A percentile compares a stretch with the other conserved stretches of the same genome.
phyloP scores from a whole-genome alignment of 2,888 invertebrate genomes.

The Argynnis bischoffii region DNA sequence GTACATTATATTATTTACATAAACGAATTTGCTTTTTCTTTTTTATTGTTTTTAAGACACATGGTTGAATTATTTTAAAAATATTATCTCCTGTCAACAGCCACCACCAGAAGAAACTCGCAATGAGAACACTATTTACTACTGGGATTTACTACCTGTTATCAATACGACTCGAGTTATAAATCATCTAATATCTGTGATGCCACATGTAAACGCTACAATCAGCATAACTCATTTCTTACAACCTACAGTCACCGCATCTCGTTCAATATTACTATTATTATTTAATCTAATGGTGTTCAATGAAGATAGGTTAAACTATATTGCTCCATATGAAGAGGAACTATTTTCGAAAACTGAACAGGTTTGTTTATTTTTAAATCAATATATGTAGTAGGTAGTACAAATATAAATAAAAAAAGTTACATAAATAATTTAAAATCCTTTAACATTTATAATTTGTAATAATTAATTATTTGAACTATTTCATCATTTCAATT shows the following conservation, averaged over 20 bases:
- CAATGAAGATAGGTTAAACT: constrained; percentile 52
- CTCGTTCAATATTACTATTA: constrained; percentile 59
- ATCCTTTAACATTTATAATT: no score
- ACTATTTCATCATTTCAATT: no score
- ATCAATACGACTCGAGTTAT: constrained; percentile 66
- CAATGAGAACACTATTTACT: constrained; percentile 64
- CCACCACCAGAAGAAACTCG: constrained; percentile 56
- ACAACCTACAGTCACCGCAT: constrained; percentile 54
- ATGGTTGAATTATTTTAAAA: no score
- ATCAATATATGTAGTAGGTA: neutral
- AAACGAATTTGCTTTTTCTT: neutral
- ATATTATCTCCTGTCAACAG: constrained; percentile 45
- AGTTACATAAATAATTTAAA: no score
- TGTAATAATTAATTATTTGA: no score
- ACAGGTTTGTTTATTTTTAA: constrained; percentile 41
- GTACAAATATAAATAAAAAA: neutral
- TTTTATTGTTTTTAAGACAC: neutral
- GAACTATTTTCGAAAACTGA: constrained; percentile 55
- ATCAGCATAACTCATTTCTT: constrained; percentile 59
- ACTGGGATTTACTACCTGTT: constrained; percentile 67
- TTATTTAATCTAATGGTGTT: constrained; percentile 64
- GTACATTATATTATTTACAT: neutral
- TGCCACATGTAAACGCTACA: constrained; percentile 49
- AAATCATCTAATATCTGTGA: constrained; percentile 56
- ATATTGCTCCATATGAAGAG: constrained; percentile 62